Percentiles rank a stretch among this genome's conserved stretches.
phyloP scores from a whole-genome alignment of 2,888 invertebrate species.

The Hipparchia sbordonii region DNA sequence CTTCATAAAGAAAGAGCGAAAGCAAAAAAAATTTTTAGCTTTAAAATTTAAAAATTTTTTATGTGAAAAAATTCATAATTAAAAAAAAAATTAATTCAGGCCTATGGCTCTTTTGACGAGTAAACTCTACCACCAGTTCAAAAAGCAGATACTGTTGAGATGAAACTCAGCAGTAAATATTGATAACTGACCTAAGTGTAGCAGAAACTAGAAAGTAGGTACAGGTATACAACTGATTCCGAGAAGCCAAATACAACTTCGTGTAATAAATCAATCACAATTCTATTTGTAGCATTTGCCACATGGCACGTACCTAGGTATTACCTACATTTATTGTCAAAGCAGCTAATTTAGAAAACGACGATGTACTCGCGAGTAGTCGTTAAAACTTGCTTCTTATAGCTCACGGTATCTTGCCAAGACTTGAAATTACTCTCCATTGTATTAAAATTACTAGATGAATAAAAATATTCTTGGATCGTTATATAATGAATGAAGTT shows the following conservation, averaged over 20 bases:
- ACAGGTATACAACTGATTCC: background rate
- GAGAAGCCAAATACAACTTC: background rate
- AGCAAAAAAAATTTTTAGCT: no score
- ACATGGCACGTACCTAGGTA: background rate
- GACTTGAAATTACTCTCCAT: slow-evolving; percentile 28
- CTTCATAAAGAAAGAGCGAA: background rate
- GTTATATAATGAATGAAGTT: background rate
- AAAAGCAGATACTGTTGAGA: no score
- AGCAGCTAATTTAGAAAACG: slow-evolving; percentile 14
- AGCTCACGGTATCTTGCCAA: slow-evolving; percentile 36
- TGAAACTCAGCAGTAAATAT: background rate
- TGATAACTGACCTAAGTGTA: background rate
- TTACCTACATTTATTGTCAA: slow-evolving; percentile 10
- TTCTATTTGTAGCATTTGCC: background rate
- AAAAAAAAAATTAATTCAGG: no score
- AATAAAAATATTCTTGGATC: slow-evolving; percentile 21
- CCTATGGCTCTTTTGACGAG: no score
- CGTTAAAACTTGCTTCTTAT: slow-evolving; percentile 35
- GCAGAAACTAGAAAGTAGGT: background rate
- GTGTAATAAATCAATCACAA: slow-evolving; percentile 10
- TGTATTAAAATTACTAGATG: slow-evolving; percentile 30
- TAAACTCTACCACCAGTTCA: no score
- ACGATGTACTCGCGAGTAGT: slow-evolving; percentile 18
- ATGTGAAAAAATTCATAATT: no score
- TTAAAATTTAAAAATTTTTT: no score